Base-by-base conservation (phyloP, 2,888 invertebrate species). In the Torymus aiolomorphi region DNA sequence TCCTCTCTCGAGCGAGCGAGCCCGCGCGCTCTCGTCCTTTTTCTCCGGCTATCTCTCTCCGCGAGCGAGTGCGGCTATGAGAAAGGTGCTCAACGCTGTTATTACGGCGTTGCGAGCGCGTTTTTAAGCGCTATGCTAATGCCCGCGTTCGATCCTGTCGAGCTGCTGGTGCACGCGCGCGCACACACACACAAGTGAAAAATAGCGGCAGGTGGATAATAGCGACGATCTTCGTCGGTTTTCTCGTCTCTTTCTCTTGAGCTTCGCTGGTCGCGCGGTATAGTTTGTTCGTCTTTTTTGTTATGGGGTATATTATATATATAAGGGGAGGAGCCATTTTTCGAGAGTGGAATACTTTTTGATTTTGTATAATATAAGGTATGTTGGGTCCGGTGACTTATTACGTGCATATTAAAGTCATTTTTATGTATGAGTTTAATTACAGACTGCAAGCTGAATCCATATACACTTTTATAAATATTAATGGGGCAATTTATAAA, bases 101-200 rank as follows among this genome's bases (percentile, higher is more conserved):
- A 80, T 67, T 74, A 78, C 31, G 63, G 16, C 24, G 57, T 54
- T 10, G 74, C 62, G 61, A 74, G n/a, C 18, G 8, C 16, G 69
- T 67, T 76, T 76, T 76, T 80, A 71, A 80, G 61, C 54, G 63
- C 63, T 63, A 66, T 71, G 71, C 65, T 80, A 76, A 80, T 80
- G 65, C 61, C 31, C 61, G 20, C 11, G 31, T 20, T 56, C 57
- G 73, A 73, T 65, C 51, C 57, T 74, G 31, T 49, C 18, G 61
- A 8, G 14, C n/a, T 56, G n/a, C 57, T 24, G 13, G 56, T 13
- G 31, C 59, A 31, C 31, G 31, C 31, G 31, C 31, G 4, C 4
- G 8, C 31, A 31, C 31, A 31, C 31, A 31, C 31, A 31, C 31
- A 31, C 16, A 42, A 57, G 49, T 80, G 72, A 80, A 80, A 76